phyloP scores from a whole-genome alignment of 2,113 vertebrate genomes.

The Perca schrenkii region DNA sequence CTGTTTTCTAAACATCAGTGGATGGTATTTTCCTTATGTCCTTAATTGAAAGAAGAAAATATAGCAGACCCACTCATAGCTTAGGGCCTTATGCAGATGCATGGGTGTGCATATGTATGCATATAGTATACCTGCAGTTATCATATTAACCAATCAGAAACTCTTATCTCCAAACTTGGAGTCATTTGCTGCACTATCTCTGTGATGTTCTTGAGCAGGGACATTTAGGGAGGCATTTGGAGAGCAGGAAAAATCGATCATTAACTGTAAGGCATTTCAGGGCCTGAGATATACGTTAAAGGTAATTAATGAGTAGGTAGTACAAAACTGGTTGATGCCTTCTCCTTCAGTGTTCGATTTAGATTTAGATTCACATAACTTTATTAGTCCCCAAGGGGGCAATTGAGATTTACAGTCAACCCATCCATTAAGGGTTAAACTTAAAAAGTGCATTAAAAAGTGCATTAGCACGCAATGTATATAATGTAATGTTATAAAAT shows the following conservation, averaged over 20 bases:
- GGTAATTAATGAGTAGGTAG: conserved; percentile 23
- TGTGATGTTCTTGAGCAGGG: conserved; percentile 52
- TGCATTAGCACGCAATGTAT: too few relatives aligned
- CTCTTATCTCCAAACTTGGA: conserved; percentile 59
- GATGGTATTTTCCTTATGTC: not conserved
- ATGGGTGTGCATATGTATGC: not conserved
- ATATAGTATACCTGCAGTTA: conserved; percentile 48
- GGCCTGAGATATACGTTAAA: not conserved
- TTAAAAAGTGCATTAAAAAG: too few relatives aligned
- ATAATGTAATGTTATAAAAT: too few relatives aligned
- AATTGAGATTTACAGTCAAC: too few relatives aligned
- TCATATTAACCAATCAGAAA: conserved; percentile 60
- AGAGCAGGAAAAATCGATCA: conserved; percentile 46
- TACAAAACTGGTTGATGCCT: not conserved
- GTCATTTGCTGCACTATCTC: conserved; percentile 62
- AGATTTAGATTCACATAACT: too few relatives aligned
- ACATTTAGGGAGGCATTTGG: conserved; percentile 47
- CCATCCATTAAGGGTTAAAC: too few relatives aligned
- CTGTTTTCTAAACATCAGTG: conserved; percentile 17
- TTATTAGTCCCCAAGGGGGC: too few relatives aligned
- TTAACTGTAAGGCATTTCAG: conserved; percentile 12
- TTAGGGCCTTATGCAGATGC: conserved; percentile 25
- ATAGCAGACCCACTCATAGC: not conserved
- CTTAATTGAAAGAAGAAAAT: not conserved
- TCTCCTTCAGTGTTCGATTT: not conserved